phyloP scores from a whole-genome alignment of 2,113 vertebrate species.

The human (Homo sapiens) region DNA sequence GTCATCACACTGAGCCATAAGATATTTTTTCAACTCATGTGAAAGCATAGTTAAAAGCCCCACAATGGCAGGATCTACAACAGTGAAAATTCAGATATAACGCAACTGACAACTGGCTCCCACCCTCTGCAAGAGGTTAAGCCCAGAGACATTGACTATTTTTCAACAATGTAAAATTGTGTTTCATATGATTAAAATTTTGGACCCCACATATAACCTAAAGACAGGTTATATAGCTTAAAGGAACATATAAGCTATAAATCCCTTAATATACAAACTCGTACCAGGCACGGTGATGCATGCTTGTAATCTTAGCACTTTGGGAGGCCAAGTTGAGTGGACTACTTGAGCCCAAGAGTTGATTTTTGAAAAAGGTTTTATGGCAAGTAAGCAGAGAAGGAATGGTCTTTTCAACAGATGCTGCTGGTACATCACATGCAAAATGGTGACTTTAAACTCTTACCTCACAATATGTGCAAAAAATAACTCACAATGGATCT shows the following conservation, averaged over 20 bases:
- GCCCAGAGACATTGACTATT: background rate
- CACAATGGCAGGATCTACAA: too few relatives aligned
- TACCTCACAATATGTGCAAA: too few relatives aligned
- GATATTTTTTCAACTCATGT: background rate
- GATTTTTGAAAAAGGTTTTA: background rate
- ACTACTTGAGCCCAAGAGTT: accelerated
- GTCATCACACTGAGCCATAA: too few relatives aligned
- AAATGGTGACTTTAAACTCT: background rate
- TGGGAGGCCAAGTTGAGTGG: too few relatives aligned
- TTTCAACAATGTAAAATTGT: background rate
- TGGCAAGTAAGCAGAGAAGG: background rate
- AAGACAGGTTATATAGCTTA: background rate
- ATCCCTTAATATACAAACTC: too few relatives aligned
- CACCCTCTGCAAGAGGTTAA: background rate
- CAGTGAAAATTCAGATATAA: background rate
- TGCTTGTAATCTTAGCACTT: too few relatives aligned
- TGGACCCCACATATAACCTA: background rate
- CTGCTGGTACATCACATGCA: background rate
- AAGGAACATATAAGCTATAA: too few relatives aligned
- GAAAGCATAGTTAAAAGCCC: background rate
- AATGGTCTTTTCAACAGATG: background rate
- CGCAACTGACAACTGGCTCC: background rate
- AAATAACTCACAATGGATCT: background rate
- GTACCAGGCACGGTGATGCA: too few relatives aligned
- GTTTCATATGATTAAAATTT: background rate